Evolutionary conservation across 2,113 vertebrate species (phyloP).

Genomic region (Gymnocephalus cernua): DNA sequence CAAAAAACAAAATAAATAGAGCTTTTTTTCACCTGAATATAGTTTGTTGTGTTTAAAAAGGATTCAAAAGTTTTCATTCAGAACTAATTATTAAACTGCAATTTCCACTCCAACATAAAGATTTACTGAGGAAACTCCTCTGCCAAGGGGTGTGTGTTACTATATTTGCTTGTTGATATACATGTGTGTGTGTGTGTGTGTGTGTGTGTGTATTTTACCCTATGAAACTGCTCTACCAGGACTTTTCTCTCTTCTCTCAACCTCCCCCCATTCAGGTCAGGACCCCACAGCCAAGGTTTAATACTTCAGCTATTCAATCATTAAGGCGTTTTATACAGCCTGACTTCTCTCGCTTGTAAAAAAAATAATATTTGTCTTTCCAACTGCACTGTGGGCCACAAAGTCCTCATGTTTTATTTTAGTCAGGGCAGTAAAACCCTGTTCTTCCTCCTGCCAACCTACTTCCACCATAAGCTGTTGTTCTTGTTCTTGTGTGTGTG

Average conservation of each 20-base stretch:
- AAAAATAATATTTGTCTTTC: constrained; percentile 89
- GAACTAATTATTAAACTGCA: constrained; percentile 71
- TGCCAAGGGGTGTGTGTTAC: constrained; percentile 56
- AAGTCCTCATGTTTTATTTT: constrained; percentile 86
- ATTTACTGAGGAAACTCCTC: constrained; percentile 66
- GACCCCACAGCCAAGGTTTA: constrained; percentile 74
- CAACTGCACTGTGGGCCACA: constrained; percentile 86
- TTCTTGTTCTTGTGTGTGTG: constrained; percentile 55
- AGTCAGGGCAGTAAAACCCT: constrained; percentile 82
- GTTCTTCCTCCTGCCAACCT: constrained; percentile 70
- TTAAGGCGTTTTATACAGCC: constrained; percentile 81
- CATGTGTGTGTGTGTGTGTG: constrained; percentile 30
- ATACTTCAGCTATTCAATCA: constrained; percentile 86
- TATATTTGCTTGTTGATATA: constrained; percentile 39
- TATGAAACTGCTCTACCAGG: constrained; percentile 54
- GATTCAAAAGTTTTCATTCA: constrained; percentile 64
- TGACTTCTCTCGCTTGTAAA: constrained; percentile 82
- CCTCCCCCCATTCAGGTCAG: constrained; percentile 55
- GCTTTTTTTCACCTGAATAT: constrained; percentile 16
- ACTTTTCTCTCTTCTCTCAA: constrained; percentile 36
- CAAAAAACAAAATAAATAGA: constrained; percentile 12
- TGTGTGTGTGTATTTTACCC: constrained; percentile 26
- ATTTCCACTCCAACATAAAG: constrained; percentile 72
- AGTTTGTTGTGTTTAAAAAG: constrained; percentile 34
- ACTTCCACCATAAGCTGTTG: constrained; percentile 65